Conservation (phyloP, 2,888 invertebrate species). For the Heliothis peltigera region DNA sequence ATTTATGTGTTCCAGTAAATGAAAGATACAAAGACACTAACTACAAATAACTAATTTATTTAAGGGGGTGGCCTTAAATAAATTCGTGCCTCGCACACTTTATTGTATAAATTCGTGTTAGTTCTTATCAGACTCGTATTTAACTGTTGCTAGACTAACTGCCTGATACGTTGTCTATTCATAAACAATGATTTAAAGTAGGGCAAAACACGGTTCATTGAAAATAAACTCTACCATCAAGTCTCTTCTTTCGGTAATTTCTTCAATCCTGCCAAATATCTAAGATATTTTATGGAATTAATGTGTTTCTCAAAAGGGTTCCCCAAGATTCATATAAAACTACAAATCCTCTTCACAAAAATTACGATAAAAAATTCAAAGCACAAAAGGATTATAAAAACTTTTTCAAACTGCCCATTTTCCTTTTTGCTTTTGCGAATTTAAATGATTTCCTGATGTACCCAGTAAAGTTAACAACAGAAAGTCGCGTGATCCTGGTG, state of each 20-base stretch:
- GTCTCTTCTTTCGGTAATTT: not conserved
- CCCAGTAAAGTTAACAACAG: slow-evolving; percentile 27
- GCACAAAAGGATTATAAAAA: slow-evolving; percentile 31
- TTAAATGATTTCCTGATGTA: slow-evolving; percentile 28
- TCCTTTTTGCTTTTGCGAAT: slow-evolving; percentile 20
- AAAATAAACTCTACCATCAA: slow-evolving; percentile 8
- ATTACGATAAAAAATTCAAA: slow-evolving; percentile 8
- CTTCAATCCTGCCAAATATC: too few species aligned
- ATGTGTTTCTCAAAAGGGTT: too few species aligned
- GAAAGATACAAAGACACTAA: too few species aligned
- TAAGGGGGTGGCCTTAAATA: not conserved
- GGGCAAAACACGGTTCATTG: slow-evolving; percentile 17
- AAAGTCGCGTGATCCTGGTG: slow-evolving; percentile 46
- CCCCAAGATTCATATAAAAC: slow-evolving; percentile 10
- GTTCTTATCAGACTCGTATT: slow-evolving; percentile 40
- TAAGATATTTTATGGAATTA: too few species aligned
- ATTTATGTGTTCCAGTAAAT: too few species aligned
- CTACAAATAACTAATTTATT: too few species aligned
- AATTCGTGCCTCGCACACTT: slow-evolving; percentile 35
- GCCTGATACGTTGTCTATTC: not conserved
- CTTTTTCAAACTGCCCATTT: slow-evolving; percentile 22
- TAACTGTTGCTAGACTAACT: slow-evolving; percentile 4
- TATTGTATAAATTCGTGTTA: slow-evolving; percentile 14
- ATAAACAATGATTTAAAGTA: slow-evolving; percentile 14
- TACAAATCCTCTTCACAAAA: slow-evolving; percentile 17